Conservation (phyloP, 2,888 invertebrate species). For the Pimpla rufipes region DNA sequence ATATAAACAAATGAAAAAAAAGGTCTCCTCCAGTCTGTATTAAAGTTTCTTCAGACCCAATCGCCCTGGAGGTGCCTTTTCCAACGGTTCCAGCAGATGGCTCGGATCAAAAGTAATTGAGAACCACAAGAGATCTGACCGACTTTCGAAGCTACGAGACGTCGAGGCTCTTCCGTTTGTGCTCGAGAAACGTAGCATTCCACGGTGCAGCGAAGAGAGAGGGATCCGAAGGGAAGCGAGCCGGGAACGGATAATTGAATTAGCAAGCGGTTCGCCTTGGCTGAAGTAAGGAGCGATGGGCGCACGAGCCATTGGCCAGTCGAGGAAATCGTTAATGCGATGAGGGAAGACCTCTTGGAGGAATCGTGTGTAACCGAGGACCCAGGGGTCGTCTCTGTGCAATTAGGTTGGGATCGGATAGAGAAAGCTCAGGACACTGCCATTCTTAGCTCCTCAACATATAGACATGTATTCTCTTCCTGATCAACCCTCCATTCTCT, state of each 20-base stretch:
- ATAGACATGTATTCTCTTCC: background rate
- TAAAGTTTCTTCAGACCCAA: slow-evolving; percentile 27
- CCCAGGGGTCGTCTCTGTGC: slow-evolving; percentile 20
- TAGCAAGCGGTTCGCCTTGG: slow-evolving; percentile 66
- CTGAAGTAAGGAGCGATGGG: slow-evolving; percentile 39
- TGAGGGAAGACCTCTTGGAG: slow-evolving; percentile 50
- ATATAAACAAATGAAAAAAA: slow-evolving; percentile 4
- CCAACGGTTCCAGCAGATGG: slow-evolving; percentile 31
- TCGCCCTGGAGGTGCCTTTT: slow-evolving; percentile 12
- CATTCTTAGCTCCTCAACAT: background rate
- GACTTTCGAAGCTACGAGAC: slow-evolving; percentile 20
- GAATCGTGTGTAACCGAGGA: slow-evolving; percentile 30
- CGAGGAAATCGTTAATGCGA: slow-evolving; percentile 67
- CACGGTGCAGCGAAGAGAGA: slow-evolving; percentile 65
- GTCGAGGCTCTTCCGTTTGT: background rate
- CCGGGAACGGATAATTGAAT: slow-evolving; percentile 74
- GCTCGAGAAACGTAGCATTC: slow-evolving; percentile 54
- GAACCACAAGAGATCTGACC: slow-evolving; percentile 8
- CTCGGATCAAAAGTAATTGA: slow-evolving; percentile 56
- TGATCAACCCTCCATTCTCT: background rate
- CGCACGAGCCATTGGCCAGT: slow-evolving; percentile 39
- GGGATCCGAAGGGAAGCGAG: slow-evolving; percentile 65
- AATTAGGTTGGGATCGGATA: slow-evolving; percentile 31
- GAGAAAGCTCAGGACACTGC: slow-evolving; percentile 14
- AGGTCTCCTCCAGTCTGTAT: background rate